A percentile compares a stretch with the other conserved stretches of the same genome.
Conservation (phyloP, 2,797 vertebrate species). For the Notolepis coatsorum region DNA sequence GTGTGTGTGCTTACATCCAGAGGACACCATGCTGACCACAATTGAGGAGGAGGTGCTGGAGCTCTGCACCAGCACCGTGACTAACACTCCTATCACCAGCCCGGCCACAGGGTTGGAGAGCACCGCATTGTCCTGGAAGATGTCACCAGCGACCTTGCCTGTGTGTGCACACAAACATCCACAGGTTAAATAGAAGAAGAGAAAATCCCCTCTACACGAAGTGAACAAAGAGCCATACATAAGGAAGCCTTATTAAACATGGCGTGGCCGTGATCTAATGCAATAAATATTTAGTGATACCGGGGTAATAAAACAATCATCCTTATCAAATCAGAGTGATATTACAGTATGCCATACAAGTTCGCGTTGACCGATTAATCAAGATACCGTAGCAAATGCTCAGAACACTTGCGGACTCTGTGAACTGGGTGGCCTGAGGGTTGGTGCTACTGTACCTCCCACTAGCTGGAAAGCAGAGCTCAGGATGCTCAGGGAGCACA, state of each 20-base stretch:
- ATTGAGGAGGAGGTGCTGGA: constrained; percentile 98
- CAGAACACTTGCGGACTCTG: background rate
- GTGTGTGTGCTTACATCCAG: constrained; percentile 85
- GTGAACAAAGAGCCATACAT: background rate
- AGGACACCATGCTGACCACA: constrained; percentile 98
- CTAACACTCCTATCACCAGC: constrained; percentile 94
- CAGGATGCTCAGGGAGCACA: constrained; percentile 95
- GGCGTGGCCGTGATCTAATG: background rate
- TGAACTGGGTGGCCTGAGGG: too few species aligned
- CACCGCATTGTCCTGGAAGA: constrained; percentile 92
- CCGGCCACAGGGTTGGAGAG: constrained; percentile 94
- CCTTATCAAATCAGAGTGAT: background rate
- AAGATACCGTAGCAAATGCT: background rate
- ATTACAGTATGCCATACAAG: background rate
- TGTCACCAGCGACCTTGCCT: constrained; percentile 96
- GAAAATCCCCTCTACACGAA: background rate
- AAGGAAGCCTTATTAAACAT: too few species aligned
- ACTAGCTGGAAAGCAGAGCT: constrained; percentile 97
- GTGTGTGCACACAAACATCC: constrained; percentile 4
- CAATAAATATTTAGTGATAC: background rate
- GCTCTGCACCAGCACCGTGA: constrained; percentile 96
- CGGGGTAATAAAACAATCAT: background rate
- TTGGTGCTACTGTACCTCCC: constrained; percentile 88
- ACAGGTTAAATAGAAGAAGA: constrained; percentile 25
- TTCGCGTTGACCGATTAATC: background rate